Base-by-base conservation (phyloP, 2,113 vertebrate species). In the Calonectris borealis region DNA sequence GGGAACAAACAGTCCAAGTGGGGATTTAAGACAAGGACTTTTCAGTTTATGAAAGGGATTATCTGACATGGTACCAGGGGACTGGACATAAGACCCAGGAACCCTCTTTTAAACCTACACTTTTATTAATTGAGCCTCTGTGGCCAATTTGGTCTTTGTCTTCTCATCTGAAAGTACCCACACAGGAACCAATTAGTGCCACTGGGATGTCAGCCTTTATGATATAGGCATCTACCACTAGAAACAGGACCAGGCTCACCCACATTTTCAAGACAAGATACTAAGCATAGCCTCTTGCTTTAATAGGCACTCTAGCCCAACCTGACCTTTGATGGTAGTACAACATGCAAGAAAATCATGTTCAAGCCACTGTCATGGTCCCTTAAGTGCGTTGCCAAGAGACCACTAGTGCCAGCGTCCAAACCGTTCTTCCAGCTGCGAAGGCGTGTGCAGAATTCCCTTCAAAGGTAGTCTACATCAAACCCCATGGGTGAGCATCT, bases 11-110 rank as follows among this genome's bases (percentile, higher is more conserved):
- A 93, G 94, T 96, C 92, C 92, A 96, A 96, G 93, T 90, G 85
- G 88, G 80, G 96, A 96, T 96, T 97, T 97, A 95, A 96, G 96
- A 94, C 93, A 86, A 90, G 92, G 95, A 96, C 87, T 97, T 96
- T 88, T 86, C 93, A 95, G 95, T 97, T 97, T 93, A 84, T 93
- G 88, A 94, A 93, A 94, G 83, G 87, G 96, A 95, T 97, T 97
- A 96, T 93, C 90, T 93, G 92, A 96, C 79, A 93, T 93, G 92
- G 95, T 94, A 97, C 90, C 76, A 85, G 32, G 79, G 76, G 65
- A 96, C 76, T 81, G 90, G 79, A 88, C 90, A 16, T 75, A 90
- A 92, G 83, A 90, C 76, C 75, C 48, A 86, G 29, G 83, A 93
- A 90, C 88, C 22, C 29, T 70, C 76, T 90, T 95, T 77, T 71